Evolutionary conservation across 2,113 vertebrate genomes (phyloP).

Genomic region (Gobius niger): DNA sequence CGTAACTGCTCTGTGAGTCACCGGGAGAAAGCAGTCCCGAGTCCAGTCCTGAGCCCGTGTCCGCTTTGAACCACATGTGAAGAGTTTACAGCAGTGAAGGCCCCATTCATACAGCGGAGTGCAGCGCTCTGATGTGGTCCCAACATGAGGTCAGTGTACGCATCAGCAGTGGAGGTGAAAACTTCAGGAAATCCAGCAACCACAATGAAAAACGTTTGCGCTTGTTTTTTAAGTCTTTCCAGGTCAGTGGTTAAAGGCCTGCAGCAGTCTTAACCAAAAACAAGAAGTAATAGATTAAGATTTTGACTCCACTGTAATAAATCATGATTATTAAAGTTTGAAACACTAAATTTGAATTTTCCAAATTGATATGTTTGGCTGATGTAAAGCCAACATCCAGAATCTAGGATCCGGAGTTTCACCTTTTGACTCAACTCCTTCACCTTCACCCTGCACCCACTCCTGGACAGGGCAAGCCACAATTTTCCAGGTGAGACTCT

Average conservation of each 20-base stretch:
- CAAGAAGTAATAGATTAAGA: too few species aligned
- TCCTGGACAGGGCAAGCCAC: too few species aligned
- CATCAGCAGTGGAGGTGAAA: conserved; percentile 55
- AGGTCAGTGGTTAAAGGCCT: not conserved
- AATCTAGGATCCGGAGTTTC: too few species aligned
- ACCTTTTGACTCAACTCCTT: too few species aligned
- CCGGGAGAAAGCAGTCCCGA: conserved; percentile 41
- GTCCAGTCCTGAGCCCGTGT: conserved; percentile 32
- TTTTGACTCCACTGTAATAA: too few species aligned
- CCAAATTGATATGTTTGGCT: too few species aligned
- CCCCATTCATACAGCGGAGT: conserved; percentile 61
- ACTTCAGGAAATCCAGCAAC: conserved; percentile 62
- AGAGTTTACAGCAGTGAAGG: conserved; percentile 64
- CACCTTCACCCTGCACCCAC: too few species aligned
- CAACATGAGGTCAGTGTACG: conserved; percentile 51
- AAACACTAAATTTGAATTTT: too few species aligned
- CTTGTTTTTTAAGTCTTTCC: not conserved
- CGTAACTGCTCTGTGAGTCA: conserved; percentile 53
- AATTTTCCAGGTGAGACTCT: too few species aligned
- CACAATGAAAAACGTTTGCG: conserved; percentile 28
- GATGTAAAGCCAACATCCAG: too few species aligned
- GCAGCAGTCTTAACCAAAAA: too few species aligned
- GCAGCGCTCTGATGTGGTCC: conserved; percentile 67
- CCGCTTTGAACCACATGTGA: conserved; percentile 68
- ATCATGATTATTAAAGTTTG: too few species aligned